A percentile compares a stretch with the other conserved stretches of the same genome.
phyloP scores from a whole-genome alignment of 2,113 vertebrate species.

The Ciconia boyciana region DNA sequence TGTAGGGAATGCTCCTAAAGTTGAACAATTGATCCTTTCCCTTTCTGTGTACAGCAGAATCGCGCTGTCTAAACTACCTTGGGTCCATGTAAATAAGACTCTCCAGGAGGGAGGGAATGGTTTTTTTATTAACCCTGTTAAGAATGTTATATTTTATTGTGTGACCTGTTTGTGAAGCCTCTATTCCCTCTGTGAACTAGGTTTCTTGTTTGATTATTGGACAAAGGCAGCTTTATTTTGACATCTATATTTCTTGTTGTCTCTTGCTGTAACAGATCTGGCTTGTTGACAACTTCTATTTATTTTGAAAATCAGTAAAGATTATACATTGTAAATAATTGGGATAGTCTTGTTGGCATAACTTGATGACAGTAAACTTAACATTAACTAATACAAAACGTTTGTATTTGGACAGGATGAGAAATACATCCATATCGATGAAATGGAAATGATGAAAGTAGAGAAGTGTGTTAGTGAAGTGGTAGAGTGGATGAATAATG shows the following conservation, averaged over 20 bases:
- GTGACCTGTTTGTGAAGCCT: neutral
- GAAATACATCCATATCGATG: constrained; percentile 78
- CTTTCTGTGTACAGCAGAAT: neutral
- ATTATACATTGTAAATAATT: neutral
- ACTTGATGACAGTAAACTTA: neutral
- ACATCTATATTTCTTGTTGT: neutral
- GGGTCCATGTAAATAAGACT: neutral
- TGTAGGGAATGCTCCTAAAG: neutral
- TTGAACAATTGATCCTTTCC: neutral
- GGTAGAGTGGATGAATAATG: constrained; percentile 81
- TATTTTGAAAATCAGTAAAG: neutral
- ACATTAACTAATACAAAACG: neutral
- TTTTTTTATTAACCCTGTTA: neutral
- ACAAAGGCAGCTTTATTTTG: neutral
- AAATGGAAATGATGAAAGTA: constrained; percentile 81
- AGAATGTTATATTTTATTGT: neutral
- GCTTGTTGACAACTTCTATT: neutral
- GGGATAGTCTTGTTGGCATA: neutral
- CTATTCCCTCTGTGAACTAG: neutral
- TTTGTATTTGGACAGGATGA: constrained; percentile 71
- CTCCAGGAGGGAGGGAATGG: neutral
- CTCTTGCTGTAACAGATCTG: neutral
- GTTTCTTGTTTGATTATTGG: neutral
- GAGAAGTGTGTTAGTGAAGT: constrained; percentile 76
- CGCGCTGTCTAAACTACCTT: neutral